phyloP scores from a whole-genome alignment of 1,140 invertebrate species.

The Ips typographus region DNA sequence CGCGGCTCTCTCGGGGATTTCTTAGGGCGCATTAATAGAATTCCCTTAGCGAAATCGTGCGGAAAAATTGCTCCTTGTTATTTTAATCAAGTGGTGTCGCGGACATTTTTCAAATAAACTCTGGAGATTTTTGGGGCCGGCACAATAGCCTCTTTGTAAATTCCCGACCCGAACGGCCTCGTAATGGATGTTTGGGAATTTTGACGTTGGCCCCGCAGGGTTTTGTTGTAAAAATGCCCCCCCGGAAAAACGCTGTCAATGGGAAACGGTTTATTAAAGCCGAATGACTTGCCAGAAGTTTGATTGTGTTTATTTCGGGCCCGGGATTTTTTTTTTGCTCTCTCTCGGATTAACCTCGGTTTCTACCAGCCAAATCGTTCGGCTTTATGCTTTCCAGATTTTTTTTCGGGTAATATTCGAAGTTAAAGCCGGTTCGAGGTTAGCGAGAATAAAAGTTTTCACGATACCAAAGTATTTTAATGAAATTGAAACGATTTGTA shows the following conservation, averaged over 20 bases:
- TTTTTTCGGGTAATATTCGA: too few relatives aligned
- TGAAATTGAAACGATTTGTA: too few relatives aligned
- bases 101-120: slow-evolving; percentile 19
- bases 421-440: too few relatives aligned
- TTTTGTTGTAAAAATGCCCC: slow-evolving; percentile 17
- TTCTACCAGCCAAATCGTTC: not conserved
- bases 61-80: slow-evolving; percentile 25
- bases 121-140: slow-evolving; percentile 14
- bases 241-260: slow-evolving; percentile 15
- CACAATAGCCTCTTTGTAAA: slow-evolving; percentile 21
- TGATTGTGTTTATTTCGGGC: slow-evolving; percentile 18
- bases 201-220: slow-evolving; percentile 4
- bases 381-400: too few relatives aligned
- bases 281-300: slow-evolving; percentile 18
- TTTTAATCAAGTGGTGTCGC: slow-evolving; percentile 26
- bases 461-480: too few relatives aligned
- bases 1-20: slow-evolving; percentile 13
- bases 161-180: not conserved
- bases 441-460: too few relatives aligned
- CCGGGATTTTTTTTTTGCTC: not conserved
- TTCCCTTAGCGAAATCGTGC: slow-evolving; percentile 17
- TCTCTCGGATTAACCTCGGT: not conserved
- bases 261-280: slow-evolving; percentile 21
- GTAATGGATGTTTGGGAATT: slow-evolving; percentile 22
- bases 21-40: slow-evolving; percentile 13